Percentiles rank a stretch among this genome's conserved stretches.
Evolutionary conservation across 2,888 invertebrate genomes (phyloP).

Genomic region (Tethea ocularis): DNA sequence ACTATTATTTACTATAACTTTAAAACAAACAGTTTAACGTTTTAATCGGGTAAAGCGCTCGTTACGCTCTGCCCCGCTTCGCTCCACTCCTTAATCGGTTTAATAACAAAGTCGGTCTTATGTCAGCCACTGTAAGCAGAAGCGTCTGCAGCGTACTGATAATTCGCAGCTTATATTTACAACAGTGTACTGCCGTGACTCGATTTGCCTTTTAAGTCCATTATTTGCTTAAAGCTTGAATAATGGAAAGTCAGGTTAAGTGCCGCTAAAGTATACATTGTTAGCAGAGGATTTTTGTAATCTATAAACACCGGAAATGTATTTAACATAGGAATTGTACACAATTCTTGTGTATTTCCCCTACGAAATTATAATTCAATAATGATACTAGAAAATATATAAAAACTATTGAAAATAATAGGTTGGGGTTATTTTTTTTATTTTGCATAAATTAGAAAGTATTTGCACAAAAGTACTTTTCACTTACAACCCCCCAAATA

Average conservation of each 20-base stretch:
- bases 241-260: neutral
- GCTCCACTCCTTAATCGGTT: conserved; percentile 35
- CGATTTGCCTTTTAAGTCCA: neutral
- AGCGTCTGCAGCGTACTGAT: conserved; percentile 35
- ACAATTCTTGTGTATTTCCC: too few species aligned
- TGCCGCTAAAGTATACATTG: neutral
- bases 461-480: too few species aligned
- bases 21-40: conserved; percentile 9
- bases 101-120: conserved; percentile 37
- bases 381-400: too few species aligned
- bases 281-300: too few species aligned
- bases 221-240: neutral
- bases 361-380: too few species aligned
- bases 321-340: too few species aligned
- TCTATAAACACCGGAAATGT: too few species aligned
- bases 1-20: conserved; percentile 2
- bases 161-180: conserved; percentile 26
- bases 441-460: too few species aligned
- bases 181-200: conserved; percentile 7
- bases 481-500: too few species aligned
- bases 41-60: conserved; percentile 15
- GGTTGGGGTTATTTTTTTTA: too few species aligned
- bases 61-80: conserved; percentile 14
- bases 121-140: conserved; percentile 15
- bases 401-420: too few species aligned